Evolutionary conservation across 2,888 invertebrate genomes (phyloP).

Genomic region (Galeopsomyia nigrocyanea): DNA sequence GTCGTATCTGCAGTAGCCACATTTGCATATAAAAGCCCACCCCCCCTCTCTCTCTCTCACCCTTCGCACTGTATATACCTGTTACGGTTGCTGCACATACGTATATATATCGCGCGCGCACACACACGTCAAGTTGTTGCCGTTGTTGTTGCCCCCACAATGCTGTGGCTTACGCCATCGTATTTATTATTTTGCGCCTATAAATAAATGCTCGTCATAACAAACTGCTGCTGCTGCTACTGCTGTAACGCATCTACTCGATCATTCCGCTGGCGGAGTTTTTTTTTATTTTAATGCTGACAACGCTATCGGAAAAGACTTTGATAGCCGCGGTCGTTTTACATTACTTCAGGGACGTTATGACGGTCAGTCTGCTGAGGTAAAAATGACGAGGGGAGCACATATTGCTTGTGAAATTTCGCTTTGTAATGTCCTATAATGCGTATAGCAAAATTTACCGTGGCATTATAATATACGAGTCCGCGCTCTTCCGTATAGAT

Average conservation of each 20-base stretch:
- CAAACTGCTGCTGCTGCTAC: no score
- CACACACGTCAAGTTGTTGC: not conserved
- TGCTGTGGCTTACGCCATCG: not conserved
- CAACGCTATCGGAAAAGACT: constrained; percentile 27
- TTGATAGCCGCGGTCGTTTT: constrained; percentile 2
- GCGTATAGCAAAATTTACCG: constrained; percentile 16
- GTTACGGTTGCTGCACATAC: no score
- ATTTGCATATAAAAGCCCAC: constrained; percentile 18
- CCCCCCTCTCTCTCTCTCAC: not conserved
- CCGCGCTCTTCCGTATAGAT: constrained; percentile 14
- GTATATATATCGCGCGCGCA: not conserved
- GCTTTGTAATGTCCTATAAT: constrained; percentile 4
- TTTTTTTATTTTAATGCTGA: not conserved
- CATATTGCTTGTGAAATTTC: constrained; percentile 35
- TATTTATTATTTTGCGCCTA: constrained; percentile 8
- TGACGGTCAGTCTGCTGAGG: not conserved
- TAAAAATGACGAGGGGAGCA: not conserved
- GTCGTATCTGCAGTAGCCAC: not conserved
- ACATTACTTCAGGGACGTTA: constrained; percentile 13
- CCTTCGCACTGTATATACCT: no score
- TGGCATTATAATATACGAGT: constrained; percentile 3
- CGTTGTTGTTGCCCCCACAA: no score
- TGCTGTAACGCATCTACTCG: no score
- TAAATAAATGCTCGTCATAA: constrained; percentile 1
- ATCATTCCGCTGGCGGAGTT: no score